These are phyloP conservation scores for Papilio xuthus DNA, from an alignment of 1,140 invertebrate genomes.

Conservation along the genomic window DNA sequence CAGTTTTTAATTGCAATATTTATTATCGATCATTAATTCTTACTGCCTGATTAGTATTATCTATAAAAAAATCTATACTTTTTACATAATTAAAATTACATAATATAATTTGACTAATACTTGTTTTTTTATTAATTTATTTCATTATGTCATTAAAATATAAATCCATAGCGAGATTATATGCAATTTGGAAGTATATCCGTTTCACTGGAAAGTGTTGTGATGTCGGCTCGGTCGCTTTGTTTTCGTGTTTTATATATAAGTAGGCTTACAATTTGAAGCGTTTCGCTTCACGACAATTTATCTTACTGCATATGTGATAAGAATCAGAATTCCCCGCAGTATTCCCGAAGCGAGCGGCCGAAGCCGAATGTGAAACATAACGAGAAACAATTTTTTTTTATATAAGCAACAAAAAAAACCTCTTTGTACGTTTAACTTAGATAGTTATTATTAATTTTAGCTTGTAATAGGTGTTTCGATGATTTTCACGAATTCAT, in stretches of 20 bases:
- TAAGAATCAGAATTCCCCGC: slow-evolving; percentile 57
- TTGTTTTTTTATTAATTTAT: not conserved
- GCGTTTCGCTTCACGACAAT: slow-evolving; percentile 52
- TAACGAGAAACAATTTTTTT: slow-evolving; percentile 42
- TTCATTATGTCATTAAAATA: not conserved
- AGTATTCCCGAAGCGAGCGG: slow-evolving; percentile 54
- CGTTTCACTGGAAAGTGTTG: slow-evolving; percentile 7
- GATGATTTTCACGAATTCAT: slow-evolving; percentile 70
- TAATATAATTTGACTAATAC: not conserved
- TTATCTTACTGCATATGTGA: slow-evolving; percentile 66
- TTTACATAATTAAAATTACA: not conserved
- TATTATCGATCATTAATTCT: not conserved
- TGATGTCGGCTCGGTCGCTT: slow-evolving; percentile 40
- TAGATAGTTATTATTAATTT: slow-evolving; percentile 77
- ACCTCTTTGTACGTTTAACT: slow-evolving; percentile 69
- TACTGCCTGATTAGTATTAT: slow-evolving; percentile 1
- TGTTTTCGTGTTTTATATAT: slow-evolving; percentile 45
- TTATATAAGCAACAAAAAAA: slow-evolving; percentile 49
- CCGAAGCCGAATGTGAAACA: slow-evolving; percentile 44
- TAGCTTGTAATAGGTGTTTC: slow-evolving; percentile 79
- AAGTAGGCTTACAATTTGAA: slow-evolving; percentile 60
- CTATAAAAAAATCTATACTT: not conserved
- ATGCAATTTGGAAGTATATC: slow-evolving; percentile 31
- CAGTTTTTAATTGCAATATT: not conserved
- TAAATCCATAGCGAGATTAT: not conserved